phyloP scores from a whole-genome alignment of 2,888 invertebrate genomes.

The Omphaloscelis lunosa region DNA sequence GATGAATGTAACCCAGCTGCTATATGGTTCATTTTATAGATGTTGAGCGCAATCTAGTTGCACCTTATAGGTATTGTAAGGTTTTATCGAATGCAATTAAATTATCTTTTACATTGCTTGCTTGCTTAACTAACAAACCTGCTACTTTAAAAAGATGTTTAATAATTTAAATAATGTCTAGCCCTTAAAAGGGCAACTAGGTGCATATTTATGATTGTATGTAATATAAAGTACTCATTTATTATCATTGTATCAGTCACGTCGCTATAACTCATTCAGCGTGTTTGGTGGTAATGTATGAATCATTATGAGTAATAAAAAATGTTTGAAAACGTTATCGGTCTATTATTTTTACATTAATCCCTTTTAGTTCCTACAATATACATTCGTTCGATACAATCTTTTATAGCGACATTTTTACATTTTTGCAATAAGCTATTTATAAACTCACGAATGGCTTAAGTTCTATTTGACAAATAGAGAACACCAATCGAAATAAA shows the following conservation, averaged over 20 bases:
- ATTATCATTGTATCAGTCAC: slow-evolving; percentile 84
- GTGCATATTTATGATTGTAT: slow-evolving; percentile 84
- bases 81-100: slow-evolving; percentile 17
- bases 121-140: slow-evolving; percentile 42
- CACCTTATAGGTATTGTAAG: background rate
- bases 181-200: slow-evolving; percentile 78
- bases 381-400: background rate
- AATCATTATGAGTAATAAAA: slow-evolving; percentile 83
- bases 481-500: background rate
- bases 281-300: slow-evolving; percentile 86
- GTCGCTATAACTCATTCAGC: slow-evolving; percentile 85
- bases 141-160: slow-evolving; percentile 69
- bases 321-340: slow-evolving; percentile 75
- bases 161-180: slow-evolving; percentile 88
- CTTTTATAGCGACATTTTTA: background rate
- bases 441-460: background rate
- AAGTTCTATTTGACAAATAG: background rate
- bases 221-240: slow-evolving; percentile 77
- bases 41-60: background rate
- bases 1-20: background rate
- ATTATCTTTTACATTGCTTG: slow-evolving; percentile 4
- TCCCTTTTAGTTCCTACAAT: no score
- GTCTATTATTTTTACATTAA: slow-evolving; percentile 43
- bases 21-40: background rate
- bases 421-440: background rate